Percentiles rank a stretch among this genome's conserved stretches.
Evolutionary conservation across 2,888 invertebrate genomes (phyloP).

Genomic region (Spicauda simplicius): DNA sequence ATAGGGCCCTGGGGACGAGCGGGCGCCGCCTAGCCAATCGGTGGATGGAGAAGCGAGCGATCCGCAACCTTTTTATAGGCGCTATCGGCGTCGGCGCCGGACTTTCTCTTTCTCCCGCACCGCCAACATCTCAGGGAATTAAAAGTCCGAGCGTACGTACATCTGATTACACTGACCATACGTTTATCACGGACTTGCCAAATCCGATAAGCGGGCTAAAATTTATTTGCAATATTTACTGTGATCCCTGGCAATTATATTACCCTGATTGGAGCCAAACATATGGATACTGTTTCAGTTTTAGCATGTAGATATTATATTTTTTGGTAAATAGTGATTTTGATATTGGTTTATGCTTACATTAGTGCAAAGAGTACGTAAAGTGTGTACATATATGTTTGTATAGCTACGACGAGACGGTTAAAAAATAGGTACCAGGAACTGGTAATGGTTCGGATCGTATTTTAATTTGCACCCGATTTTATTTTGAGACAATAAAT

Average conservation of each 20-base stretch:
- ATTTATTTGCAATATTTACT: conserved; percentile 21
- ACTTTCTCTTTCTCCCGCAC: conserved; percentile 57
- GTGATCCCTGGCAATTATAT: conserved; percentile 1
- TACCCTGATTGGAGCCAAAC: neutral
- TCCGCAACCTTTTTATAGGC: conserved; percentile 84
- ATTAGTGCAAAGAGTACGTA: neutral
- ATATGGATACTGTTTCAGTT: neutral
- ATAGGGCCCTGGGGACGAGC: conserved; percentile 86
- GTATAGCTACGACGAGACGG: conserved; percentile 15
- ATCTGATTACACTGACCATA: conserved; percentile 79
- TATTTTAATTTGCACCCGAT: conserved; percentile 85
- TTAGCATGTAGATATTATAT: neutral
- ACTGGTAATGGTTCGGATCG: conserved; percentile 26
- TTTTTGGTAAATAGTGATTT: neutral
- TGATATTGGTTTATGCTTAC: neutral
- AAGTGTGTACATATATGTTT: neutral
- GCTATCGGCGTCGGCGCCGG: conserved; percentile 79
- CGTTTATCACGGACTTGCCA: conserved; percentile 68
- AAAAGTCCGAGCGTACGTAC: conserved; percentile 78
- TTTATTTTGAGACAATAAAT: conserved; percentile 83
- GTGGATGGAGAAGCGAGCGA: conserved; percentile 82
- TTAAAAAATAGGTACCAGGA: conserved; percentile 22
- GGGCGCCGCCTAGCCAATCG: conserved; percentile 88
- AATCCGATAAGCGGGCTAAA: conserved; percentile 61
- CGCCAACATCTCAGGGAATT: conserved; percentile 59